Percentiles rank a stretch among this genome's conserved stretches.
These are phyloP conservation scores for Drosophila mojavensis DNA, from an alignment of 1,140 invertebrate species.

Conservation along the genomic window DNA sequence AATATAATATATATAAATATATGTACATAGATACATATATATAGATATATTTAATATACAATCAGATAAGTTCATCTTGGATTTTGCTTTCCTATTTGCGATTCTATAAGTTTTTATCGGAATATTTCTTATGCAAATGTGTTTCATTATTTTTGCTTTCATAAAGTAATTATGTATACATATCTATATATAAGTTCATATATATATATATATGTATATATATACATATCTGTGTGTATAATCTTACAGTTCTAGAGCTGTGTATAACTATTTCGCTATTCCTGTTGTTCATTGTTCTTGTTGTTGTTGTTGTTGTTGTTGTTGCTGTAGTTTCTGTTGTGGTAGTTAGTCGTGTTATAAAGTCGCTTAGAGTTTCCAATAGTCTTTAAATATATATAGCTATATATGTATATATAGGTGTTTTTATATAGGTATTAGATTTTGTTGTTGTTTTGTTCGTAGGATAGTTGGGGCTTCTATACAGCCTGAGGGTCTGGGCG, in stretches of 20 bases:
- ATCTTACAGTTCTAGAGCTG: constrained; percentile 10
- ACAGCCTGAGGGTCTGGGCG: constrained; percentile 36
- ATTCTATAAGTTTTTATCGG: neutral
- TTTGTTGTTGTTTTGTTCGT: constrained; percentile 30
- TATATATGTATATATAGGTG: constrained; percentile 4
- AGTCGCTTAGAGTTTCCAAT: constrained; percentile 33
- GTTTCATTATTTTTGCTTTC: neutral
- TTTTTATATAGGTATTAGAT: constrained; percentile 15
- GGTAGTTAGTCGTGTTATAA: constrained; percentile 16
- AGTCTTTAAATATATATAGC: constrained; percentile 26
- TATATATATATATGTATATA: constrained; percentile 3
- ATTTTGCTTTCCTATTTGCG: neutral
- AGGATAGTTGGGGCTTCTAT: constrained; percentile 5
- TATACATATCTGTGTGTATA: constrained; percentile 6
- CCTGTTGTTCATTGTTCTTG: constrained; percentile 21
- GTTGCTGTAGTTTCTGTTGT: constrained; percentile 1
- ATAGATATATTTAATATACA: neutral
- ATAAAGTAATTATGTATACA: neutral
- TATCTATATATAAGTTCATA: too few relatives aligned
- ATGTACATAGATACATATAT: neutral
- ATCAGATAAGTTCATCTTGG: neutral
- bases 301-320: neutral
- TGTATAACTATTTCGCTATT: constrained; percentile 15
- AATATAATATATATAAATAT: neutral
- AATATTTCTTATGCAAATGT: constrained; percentile 5